Evolutionary conservation across 2,888 invertebrate species (phyloP), one percentile per base, ranked within the genome.

Genomic region (Eueremaeus valkanovi): DNA sequence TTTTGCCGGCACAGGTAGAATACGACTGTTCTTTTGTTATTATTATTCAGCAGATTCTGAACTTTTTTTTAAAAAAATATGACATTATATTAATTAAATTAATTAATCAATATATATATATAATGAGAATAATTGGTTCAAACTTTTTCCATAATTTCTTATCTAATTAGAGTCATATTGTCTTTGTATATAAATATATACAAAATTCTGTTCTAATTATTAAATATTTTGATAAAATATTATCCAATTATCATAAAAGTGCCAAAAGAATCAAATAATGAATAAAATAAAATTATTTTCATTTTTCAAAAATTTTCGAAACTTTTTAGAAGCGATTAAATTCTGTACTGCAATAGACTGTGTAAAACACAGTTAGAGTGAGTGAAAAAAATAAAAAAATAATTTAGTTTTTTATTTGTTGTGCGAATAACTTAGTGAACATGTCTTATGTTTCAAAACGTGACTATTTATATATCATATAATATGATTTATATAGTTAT

Each of bases 361-460:
- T n/a, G n/a, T n/a, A n/a, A n/a, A n/a, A n/a, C 9, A 45, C 16
- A 45, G 11, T 45, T 45, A 8, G 6, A 36, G 45, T 45, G 45
- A 45, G 45, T 3, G 18, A 45, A 16, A 3, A 45, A 45, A 45
- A 36, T 33, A 61, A 13, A 61, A 16, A 31, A 24, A 61, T 31
- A 61, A 13, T 61, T 55, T 16, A 61, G 33, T 61, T 33, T 61
- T 33, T 29, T 61, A 16, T 29, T 55, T 31, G 16, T 61, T 21
- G 11, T 29, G 6, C n/a, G 18, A 29, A 18, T 16, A 45, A 45
- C 18, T 9, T 24, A 36, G 18, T 29, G 2, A 42, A 42, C 21
- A 45, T 70, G 45, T 70, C 70, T 70, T 70, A 70, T 70, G 45
- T 70, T 70, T 70, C 70, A 42, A 70, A 70, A 70, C 70, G 70